Base-by-base conservation (phyloP, 1,140 invertebrate species). In the Bactericera cockerelli region DNA sequence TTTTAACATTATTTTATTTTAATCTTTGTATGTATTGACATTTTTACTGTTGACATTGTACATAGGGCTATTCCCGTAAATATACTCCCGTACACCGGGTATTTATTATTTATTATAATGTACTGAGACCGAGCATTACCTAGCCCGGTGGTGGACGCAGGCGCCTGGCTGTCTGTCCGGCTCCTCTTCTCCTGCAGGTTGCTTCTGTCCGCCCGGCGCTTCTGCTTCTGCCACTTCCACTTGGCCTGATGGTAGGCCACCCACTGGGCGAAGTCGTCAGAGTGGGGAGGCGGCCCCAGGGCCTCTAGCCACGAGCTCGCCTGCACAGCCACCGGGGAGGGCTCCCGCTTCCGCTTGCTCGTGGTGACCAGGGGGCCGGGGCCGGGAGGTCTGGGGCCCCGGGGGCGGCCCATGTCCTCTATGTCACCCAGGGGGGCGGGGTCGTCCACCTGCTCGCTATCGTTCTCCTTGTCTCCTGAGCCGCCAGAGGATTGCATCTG, bases 171-270 rank as follows among this genome's bases (percentile, higher is more conserved):
- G 28, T 31, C 28, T 4, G 28, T 31, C 13, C 28, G 28, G 13
- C 4, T 31, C 28, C 28, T 4, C 28, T 31, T 31, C 28, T 31
- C 28, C 28, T 6, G 4, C 42, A 49, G 22, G 19, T 19, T 19
- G 8, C 19, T 36, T 38, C 38, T 31, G 10, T 22, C 24, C 31
- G 24, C 58, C 19, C 3, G 14, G 38, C 60, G 60, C 21, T 60
- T 58, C 58, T 65, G 59, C 55, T 38, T 60, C 70, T 96, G 93
- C 73, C 86, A 87, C 6, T 76, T 75, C 94, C 94, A 98, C 74
- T 98, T 98, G 65, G 86, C 84, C 71, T 97, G 97, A 68, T 96
- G 93, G 69, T 91, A 98, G 8, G 75, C 69, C 16, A 97, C 74
- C 94, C 94, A 98, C 1, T 73, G 25, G 71, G 77, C 78, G 0